Evolutionary conservation across 2,797 vertebrate genomes (phyloP).

Genomic region (Tarsius wallacei): DNA sequence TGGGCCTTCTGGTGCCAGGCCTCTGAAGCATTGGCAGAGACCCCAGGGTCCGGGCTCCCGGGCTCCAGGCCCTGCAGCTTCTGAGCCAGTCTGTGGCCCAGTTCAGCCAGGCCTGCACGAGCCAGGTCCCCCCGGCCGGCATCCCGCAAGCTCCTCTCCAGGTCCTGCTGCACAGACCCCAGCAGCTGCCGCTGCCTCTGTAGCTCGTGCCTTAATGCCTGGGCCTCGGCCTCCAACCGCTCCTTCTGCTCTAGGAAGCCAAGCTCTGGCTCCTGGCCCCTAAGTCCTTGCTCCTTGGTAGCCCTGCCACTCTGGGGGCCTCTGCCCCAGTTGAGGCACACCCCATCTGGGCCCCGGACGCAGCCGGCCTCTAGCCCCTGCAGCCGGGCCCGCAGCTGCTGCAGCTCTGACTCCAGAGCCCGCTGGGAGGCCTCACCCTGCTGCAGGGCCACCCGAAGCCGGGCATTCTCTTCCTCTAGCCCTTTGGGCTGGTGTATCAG

Average conservation of each 20-base stretch:
- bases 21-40: slow-evolving; percentile 64
- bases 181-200: slow-evolving; percentile 76
- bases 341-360: slow-evolving; percentile 17
- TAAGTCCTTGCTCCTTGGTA: fast-evolving
- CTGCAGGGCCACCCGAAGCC: slow-evolving; percentile 93
- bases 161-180: slow-evolving; percentile 74
- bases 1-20: background rate
- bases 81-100: slow-evolving; percentile 88
- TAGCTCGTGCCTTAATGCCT: background rate
- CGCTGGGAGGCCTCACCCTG: slow-evolving; percentile 91
- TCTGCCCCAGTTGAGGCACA: slow-evolving; percentile 87
- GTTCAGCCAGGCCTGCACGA: slow-evolving; percentile 47
- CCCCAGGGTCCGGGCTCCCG: slow-evolving; percentile 28
- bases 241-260: slow-evolving; percentile 82
- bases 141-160: slow-evolving; percentile 72
- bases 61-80: slow-evolving; percentile 76
- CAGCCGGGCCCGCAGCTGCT: slow-evolving; percentile 89
- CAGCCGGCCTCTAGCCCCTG: slow-evolving; percentile 90
- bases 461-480: slow-evolving; percentile 91
- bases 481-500: slow-evolving; percentile 86
- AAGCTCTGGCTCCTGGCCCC: background rate
- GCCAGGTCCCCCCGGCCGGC: slow-evolving; percentile 63
- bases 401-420: slow-evolving; percentile 92
- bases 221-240: slow-evolving; percentile 31
- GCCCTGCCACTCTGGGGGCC: slow-evolving; percentile 37